Conservation (phyloP, 2,797 vertebrate species). For the Coilia nasus region DNA sequence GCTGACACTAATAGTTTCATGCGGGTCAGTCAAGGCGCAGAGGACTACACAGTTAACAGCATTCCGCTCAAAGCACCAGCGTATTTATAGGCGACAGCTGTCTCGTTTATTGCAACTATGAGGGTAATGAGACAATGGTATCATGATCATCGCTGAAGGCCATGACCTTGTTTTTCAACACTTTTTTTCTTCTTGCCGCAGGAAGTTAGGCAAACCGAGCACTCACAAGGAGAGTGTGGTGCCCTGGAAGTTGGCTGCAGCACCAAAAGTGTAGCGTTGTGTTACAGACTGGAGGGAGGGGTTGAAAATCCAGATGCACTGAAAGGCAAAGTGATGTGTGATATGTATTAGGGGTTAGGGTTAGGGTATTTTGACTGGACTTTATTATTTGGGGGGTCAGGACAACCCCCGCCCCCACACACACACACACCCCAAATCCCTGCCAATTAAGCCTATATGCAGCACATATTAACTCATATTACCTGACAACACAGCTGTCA, state of each 20-base stretch:
- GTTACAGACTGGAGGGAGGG: no score
- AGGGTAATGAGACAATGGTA: neutral
- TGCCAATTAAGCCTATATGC: no score
- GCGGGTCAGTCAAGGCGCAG: neutral
- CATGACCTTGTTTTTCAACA: conserved; percentile 10
- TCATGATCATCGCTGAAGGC: neutral
- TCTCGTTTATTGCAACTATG: neutral
- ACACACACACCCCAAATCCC: no score
- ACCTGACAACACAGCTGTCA: neutral
- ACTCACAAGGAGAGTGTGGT: neutral
- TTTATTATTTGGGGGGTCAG: no score
- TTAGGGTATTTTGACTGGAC: no score
- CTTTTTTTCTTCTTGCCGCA: neutral
- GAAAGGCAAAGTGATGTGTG: no score
- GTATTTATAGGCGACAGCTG: conserved; percentile 15
- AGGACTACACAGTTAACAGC: neutral
- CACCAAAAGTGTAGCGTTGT: no score
- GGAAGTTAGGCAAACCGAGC: neutral
- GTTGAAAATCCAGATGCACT: no score
- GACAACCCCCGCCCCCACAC: no score
- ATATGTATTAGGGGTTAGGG: no score
- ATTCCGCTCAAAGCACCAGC: neutral
- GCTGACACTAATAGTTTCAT: conserved; percentile 15
- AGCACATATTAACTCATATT: neutral
- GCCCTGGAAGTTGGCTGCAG: neutral